Conservation (phyloP, 2,797 vertebrate species). For the Antrozous pallidus region DNA sequence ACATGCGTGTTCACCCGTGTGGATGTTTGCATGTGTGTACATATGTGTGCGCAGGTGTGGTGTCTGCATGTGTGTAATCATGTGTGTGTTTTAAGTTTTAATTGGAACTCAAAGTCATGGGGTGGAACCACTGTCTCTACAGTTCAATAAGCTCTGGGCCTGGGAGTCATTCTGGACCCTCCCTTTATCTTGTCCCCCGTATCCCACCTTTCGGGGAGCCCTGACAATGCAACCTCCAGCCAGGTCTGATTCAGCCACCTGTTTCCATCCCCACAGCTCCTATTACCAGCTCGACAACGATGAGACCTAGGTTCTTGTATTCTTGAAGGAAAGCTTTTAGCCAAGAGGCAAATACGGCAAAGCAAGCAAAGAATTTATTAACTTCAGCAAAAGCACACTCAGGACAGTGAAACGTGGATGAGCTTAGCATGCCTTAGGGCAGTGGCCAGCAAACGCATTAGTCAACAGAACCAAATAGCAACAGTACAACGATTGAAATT, state of each 20-base stretch:
- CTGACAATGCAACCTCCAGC: neutral
- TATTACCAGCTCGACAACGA: neutral
- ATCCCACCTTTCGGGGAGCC: neutral
- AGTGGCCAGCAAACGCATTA: too few relatives aligned
- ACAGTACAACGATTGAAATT: too few relatives aligned
- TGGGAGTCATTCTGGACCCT: neutral
- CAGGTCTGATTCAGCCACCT: neutral
- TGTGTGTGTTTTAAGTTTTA: neutral
- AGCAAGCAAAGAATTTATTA: neutral
- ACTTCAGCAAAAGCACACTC: neutral
- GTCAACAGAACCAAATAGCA: too few relatives aligned
- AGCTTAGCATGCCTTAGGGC: neutral
- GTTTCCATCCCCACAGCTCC: neutral
- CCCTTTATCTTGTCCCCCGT: neutral
- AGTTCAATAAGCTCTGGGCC: neutral
- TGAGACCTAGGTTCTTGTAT: neutral
- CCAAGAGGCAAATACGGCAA: neutral
- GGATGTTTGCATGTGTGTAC: neutral
- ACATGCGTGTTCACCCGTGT: accelerated
- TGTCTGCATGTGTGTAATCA: neutral
- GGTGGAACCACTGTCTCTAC: neutral
- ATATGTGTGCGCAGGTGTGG: neutral
- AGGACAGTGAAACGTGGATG: neutral
- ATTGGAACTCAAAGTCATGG: neutral
- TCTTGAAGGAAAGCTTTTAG: neutral